Evolutionary conservation across 2,797 vertebrate genomes (phyloP).

Genomic region (Syngnathus rostellatus): DNA sequence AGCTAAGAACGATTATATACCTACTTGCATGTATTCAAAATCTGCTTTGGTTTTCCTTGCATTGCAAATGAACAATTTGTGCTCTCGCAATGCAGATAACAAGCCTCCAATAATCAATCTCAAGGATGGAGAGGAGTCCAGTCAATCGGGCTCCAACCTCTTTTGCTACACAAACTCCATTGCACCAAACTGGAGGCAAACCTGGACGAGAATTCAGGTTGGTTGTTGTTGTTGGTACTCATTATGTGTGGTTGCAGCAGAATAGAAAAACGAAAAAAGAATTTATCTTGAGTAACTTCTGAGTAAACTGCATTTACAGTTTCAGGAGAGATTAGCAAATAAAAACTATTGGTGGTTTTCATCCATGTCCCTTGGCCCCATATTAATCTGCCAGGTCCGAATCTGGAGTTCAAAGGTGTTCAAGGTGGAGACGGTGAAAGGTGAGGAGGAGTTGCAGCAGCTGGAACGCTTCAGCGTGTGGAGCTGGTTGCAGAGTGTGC

Average conservation of each 20-base stretch:
- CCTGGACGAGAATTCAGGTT: constrained; percentile 90
- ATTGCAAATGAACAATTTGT: constrained; percentile 5
- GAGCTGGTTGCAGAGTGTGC: constrained; percentile 70
- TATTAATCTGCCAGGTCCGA: constrained; percentile 67
- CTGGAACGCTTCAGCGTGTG: constrained; percentile 77
- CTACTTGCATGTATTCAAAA: no score
- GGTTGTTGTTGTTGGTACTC: neutral
- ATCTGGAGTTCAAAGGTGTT: constrained; percentile 78
- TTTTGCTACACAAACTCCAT: constrained; percentile 81
- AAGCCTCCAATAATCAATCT: constrained; percentile 42
- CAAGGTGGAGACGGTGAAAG: constrained; percentile 78
- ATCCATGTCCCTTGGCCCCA: neutral
- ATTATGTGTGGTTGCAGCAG: no score
- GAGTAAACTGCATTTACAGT: no score
- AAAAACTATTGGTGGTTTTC: neutral
- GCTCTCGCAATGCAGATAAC: constrained; percentile 28
- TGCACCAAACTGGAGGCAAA: constrained; percentile 77
- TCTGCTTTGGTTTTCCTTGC: neutral
- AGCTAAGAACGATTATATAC: no score
- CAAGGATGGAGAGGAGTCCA: constrained; percentile 47
- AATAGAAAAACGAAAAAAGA: no score
- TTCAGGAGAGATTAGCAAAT: neutral
- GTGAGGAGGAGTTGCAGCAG: constrained; percentile 79
- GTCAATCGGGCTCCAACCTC: constrained; percentile 21
- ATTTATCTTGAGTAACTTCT: no score